Percentiles rank a stretch among this genome's conserved stretches.
Conservation (phyloP, 2,888 invertebrate genomes). For the Drosophila vallismaia region DNA sequence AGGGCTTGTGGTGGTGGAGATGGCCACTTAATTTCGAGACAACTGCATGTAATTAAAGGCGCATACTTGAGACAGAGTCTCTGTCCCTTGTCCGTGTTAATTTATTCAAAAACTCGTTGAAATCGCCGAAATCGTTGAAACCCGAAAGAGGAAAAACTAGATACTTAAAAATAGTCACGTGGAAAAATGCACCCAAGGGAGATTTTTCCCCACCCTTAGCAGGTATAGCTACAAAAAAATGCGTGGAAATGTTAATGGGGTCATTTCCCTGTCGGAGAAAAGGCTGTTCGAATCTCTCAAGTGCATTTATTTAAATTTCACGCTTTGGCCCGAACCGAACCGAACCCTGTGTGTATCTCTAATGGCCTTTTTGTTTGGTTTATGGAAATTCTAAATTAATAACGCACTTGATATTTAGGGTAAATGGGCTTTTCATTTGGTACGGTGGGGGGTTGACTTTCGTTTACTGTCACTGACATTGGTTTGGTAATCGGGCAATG, state of each 20-base stretch:
- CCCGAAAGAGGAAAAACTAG: slow-evolving; percentile 7
- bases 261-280: slow-evolving; percentile 62
- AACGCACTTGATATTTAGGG: not conserved
- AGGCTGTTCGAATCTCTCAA: slow-evolving; percentile 40
- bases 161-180: slow-evolving; percentile 44
- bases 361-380: slow-evolving; percentile 23
- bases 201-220: slow-evolving; percentile 27
- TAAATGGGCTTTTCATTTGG: slow-evolving; percentile 15
- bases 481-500: slow-evolving; percentile 60
- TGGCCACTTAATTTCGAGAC: slow-evolving; percentile 42
- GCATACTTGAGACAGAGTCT: slow-evolving; percentile 34
- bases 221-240: slow-evolving; percentile 7
- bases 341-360: slow-evolving; percentile 11
- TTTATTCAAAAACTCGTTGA: slow-evolving; percentile 71
- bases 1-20: slow-evolving; percentile 9
- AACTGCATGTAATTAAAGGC: slow-evolving; percentile 63
- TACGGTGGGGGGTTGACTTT: not conserved
- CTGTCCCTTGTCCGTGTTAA: slow-evolving; percentile 41
- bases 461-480: slow-evolving; percentile 47
- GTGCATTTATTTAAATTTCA: slow-evolving; percentile 50
- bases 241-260: slow-evolving; percentile 69
- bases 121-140: slow-evolving; percentile 46
- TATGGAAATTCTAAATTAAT: slow-evolving; percentile 16
- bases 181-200: slow-evolving; percentile 46
- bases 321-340: slow-evolving; percentile 19